Evolutionary conservation across 2,888 invertebrate species (phyloP).

Genomic region (Epirrhoe tristata): DNA sequence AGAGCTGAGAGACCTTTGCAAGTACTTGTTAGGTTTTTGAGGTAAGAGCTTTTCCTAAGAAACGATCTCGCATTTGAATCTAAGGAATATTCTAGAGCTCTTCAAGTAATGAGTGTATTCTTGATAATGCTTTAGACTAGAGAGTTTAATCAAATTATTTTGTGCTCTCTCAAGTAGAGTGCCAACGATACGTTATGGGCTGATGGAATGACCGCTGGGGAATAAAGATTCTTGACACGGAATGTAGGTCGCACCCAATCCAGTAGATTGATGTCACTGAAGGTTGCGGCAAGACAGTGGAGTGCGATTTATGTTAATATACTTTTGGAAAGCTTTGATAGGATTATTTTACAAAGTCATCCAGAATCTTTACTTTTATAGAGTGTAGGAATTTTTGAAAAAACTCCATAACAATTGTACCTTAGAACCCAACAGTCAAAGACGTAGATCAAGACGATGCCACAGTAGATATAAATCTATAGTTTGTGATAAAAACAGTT

Average conservation of each 20-base stretch:
- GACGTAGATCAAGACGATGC: too few relatives aligned
- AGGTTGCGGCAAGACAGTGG: background rate
- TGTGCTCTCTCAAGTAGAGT: background rate
- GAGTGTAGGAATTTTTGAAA: too few relatives aligned
- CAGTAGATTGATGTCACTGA: background rate
- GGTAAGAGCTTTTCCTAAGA: conserved; percentile 15
- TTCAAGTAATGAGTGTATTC: conserved; percentile 4
- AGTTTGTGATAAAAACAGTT: too few relatives aligned
- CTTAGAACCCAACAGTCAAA: too few relatives aligned
- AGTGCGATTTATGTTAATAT: background rate
- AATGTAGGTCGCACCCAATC: background rate
- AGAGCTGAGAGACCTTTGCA: background rate
- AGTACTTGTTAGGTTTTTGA: conserved; percentile 3
- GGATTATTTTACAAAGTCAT: background rate
- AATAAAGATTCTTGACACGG: background rate
- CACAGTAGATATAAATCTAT: too few relatives aligned
- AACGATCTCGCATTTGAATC: background rate
- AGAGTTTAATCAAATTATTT: background rate
- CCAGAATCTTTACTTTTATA: too few relatives aligned
- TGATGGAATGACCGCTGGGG: background rate
- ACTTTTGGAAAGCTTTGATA: background rate
- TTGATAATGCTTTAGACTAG: background rate
- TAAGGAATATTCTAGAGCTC: background rate
- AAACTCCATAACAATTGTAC: too few relatives aligned
- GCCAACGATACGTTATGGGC: background rate